Evolutionary conservation across 2,888 invertebrate genomes (phyloP).

Genomic region (Yponomeuta sedellus): DNA sequence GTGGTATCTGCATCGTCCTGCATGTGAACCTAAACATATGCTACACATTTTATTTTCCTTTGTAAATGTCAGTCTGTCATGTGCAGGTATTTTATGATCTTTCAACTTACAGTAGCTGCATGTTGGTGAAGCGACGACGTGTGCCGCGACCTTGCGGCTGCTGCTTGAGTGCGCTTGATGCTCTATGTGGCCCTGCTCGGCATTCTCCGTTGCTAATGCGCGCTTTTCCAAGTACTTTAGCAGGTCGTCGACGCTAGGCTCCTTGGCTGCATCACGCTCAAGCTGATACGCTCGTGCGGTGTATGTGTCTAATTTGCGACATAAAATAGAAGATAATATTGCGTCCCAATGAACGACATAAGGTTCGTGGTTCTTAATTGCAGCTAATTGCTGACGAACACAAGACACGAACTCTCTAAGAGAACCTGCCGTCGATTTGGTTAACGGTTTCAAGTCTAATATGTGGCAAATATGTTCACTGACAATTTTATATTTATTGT

Average conservation of each 20-base stretch:
- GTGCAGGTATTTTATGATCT: too few relatives aligned
- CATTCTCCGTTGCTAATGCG: neutral
- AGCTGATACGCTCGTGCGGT: neutral
- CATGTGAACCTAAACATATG: too few relatives aligned
- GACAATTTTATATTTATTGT: constrained; percentile 17
- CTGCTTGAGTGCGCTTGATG: too few relatives aligned
- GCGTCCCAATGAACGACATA: neutral
- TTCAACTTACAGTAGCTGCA: too few relatives aligned
- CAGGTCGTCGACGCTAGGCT: neutral
- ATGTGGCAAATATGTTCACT: constrained; percentile 11
- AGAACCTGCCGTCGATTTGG: neutral
- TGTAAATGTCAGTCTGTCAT: too few relatives aligned
- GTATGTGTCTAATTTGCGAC: neutral
- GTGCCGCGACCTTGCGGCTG: too few relatives aligned
- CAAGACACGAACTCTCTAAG: neutral
- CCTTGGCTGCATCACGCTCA: neutral
- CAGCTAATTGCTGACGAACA: neutral
- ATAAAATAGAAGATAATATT: neutral
- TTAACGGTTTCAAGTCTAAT: constrained; percentile 16
- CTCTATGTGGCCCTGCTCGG: neutral
- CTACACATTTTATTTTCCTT: too few relatives aligned
- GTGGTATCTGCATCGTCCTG: too few relatives aligned
- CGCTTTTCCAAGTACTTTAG: neutral
- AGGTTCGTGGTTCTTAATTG: neutral
- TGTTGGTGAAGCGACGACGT: too few relatives aligned